These are phyloP conservation scores for Parnassius smintheus DNA, from an alignment of 2,888 invertebrate genomes.

Conservation along the genomic window DNA sequence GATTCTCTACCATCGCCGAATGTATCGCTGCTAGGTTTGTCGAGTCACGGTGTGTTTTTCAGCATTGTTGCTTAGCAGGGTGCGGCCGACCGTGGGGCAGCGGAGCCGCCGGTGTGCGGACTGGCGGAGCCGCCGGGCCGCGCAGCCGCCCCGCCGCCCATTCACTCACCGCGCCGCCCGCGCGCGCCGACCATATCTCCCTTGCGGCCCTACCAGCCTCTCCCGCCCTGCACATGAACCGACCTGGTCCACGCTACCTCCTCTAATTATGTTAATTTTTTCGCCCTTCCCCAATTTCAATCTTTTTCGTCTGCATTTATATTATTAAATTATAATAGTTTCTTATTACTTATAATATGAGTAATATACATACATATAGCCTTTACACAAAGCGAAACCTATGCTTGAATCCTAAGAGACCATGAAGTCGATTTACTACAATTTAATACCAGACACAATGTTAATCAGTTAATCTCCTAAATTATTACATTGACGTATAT, in stretches of 20 bases:
- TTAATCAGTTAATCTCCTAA: too few relatives aligned
- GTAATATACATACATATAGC: too few relatives aligned
- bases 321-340: background rate
- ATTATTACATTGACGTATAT: too few relatives aligned
- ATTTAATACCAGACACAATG: too few relatives aligned
- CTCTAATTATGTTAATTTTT: conserved; percentile 41
- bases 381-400: too few relatives aligned
- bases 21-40: conserved; percentile 61
- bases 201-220: conserved; percentile 41
- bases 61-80: conserved; percentile 79
- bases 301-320: background rate
- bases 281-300: conserved; percentile 30
- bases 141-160: conserved; percentile 54
- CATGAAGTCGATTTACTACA: too few relatives aligned
- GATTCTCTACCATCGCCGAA: conserved; percentile 70
- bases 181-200: conserved; percentile 37
- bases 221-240: conserved; percentile 26
- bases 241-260: conserved; percentile 24
- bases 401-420: too few relatives aligned
- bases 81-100: conserved; percentile 81
- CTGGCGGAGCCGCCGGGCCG: conserved; percentile 65
- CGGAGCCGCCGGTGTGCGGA: conserved; percentile 81
- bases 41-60: conserved; percentile 72
- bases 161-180: conserved; percentile 54
- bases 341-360: too few relatives aligned